Base-by-base conservation (phyloP, 2,113 vertebrate species). In the Callionymus lyra region DNA sequence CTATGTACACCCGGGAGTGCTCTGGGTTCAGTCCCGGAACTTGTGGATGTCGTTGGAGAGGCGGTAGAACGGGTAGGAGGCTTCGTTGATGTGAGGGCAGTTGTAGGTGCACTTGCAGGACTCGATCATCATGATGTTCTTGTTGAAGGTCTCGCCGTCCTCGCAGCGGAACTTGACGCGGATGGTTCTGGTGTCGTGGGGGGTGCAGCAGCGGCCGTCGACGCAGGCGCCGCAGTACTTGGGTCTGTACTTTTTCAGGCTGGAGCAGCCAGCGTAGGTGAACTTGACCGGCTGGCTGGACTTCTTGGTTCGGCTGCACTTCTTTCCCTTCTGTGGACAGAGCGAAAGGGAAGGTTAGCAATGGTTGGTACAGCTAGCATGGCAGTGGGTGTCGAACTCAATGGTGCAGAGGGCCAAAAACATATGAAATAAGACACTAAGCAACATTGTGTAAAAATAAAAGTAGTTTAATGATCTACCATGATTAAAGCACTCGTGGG, bases 21-120 rank as follows among this genome's bases (percentile, higher is more conserved):
- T 61, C 48, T 10, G 56, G 53, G 39, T 45, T 92, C 82, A 97
- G 87, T 99, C 94, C 83, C 86, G 89, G 79, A 99, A 99, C 86
- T 95, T 97, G 85, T 99, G 95, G 53, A 99, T 97, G 82, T 99
- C 95, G 0, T 99, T 98, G 83, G 89, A 91, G 31, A 99, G 89
- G 77, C 90, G 88, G 85, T 98, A 94, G 84, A 90, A 93, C 21
- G 92, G 91, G 37, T 92, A 94, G 10, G 88, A 87, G 13, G 86
- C 86, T 61, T 98, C 92, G 0, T 82, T 94, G 41, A 84, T 68
- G 1, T 91, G 85, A 0, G 90, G 91, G 43, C 95, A 99, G 84
- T 91, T 92, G 82, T 89, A 91, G 72, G 70, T 93, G 89, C 95
- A 99, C 51, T 87, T 89, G 87, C 95, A 99, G 68, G 92, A 93